These are phyloP conservation scores for Drosophila nr. fundita DNA, from an alignment of 2,888 invertebrate genomes.

Conservation along the genomic window DNA sequence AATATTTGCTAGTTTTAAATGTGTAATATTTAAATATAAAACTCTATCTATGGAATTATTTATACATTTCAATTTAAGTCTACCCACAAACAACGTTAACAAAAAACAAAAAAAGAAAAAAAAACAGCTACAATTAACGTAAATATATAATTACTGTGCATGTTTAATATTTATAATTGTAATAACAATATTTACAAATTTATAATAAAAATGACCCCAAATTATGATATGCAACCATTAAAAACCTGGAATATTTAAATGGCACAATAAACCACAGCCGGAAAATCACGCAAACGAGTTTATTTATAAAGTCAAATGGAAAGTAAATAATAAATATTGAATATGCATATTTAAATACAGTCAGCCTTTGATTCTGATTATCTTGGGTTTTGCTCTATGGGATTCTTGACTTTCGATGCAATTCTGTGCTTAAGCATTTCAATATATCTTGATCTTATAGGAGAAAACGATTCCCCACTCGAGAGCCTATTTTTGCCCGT, in stretches of 20 bases:
- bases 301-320: conserved; percentile 54
- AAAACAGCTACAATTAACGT: conserved; percentile 54
- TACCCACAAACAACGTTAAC: conserved; percentile 33
- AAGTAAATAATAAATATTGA: conserved; percentile 54
- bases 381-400: background rate
- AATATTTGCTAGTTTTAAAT: conserved; percentile 51
- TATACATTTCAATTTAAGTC: conserved; percentile 64
- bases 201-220: conserved; percentile 31
- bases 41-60: conserved; percentile 50
- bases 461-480: background rate
- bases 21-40: conserved; percentile 53
- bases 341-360: conserved; percentile 49
- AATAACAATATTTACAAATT: conserved; percentile 44
- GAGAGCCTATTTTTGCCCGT: background rate
- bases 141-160: conserved; percentile 67
- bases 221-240: conserved; percentile 21
- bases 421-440: background rate
- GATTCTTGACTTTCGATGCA: no score
- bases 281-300: conserved; percentile 49
- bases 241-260: conserved; percentile 34
- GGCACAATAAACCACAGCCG: conserved; percentile 36
- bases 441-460: background rate
- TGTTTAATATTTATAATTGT: conserved; percentile 75
- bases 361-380: conserved; percentile 1
- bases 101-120: conserved; percentile 29